Base-by-base conservation (phyloP, 2,888 invertebrate species). In the Scaptomyza reducta region DNA sequence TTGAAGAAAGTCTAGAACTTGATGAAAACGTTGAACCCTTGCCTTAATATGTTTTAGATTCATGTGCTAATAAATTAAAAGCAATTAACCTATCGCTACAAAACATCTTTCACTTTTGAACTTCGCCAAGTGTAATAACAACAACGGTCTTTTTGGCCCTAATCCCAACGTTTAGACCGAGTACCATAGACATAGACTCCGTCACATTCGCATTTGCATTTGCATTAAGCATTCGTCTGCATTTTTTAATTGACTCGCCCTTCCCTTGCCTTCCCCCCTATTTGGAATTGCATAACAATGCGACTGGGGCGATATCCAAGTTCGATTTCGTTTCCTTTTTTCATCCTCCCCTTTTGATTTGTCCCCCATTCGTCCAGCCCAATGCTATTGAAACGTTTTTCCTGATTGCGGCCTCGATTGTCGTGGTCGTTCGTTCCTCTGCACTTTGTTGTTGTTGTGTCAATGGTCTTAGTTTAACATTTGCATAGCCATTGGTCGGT, bases 261-360 rank as follows among this genome's bases (percentile, higher is more conserved):
- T 1, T 5, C 16, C 16, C 4, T 10, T 16, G 6, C 14, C 3
- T 7, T 16, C 10, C 3, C 10, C 40, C 10, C 35, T 11, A 1
- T 71, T 38, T 75, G 82, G 79, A 88, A 83, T 88, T 83, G 82
- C 87, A 86, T 88, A 86, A 88, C 82, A 83, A 88, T 88, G 74
- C 65, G 61, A 40, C 50, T 46, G 45, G 60, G 47, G 63, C 64
- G 58, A 25, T 67, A 66, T 29, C 51, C 47, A 60, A 58, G 71
- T 67, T 67, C 79, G 61, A 64, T 75, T 78, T 79, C 38, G 49
- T 53, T 38, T 25, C 41, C 41, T 54, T 29, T 7, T 10, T 7
- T 9, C 16, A 10, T 13, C 27, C 41, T 46, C 10, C 45, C 38
- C 6, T 27, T 27, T 27, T 27, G 7, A 27, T 6, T 27, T 27